phyloP scores from a whole-genome alignment of 2,113 vertebrate genomes.

The Alaudala cheleensis region DNA sequence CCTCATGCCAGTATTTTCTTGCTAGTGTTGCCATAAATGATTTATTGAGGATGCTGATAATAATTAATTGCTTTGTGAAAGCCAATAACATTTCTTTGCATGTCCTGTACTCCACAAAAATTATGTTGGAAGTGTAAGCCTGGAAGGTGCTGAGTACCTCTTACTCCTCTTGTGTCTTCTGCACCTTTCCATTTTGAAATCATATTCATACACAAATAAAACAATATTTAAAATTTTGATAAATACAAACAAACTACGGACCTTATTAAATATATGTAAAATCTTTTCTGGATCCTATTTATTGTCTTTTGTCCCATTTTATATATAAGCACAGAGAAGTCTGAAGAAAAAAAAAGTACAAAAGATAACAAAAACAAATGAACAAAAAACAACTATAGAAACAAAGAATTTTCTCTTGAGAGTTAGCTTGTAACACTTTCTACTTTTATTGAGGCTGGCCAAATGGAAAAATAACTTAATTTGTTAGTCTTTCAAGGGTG shows the following conservation, averaged over 20 bases:
- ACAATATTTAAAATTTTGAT: not conserved
- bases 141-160: not conserved
- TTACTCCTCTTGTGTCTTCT: not conserved
- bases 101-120: not conserved
- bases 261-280: accelerated
- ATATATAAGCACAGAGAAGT: not conserved
- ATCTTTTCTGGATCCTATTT: not conserved
- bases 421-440: not conserved
- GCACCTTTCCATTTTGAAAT: not conserved
- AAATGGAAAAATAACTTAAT: not conserved
- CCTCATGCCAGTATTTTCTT: not conserved
- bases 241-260: not conserved
- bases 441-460: not conserved
- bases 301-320: not conserved
- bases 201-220: not conserved
- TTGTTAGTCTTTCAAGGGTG: not conserved
- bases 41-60: not conserved
- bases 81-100: not conserved
- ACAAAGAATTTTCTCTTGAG: not conserved
- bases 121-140: not conserved
- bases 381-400: no score
- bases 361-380: not conserved
- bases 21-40: not conserved
- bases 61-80: constrained; percentile 6
- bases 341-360: not conserved